Percentiles rank a stretch among this genome's conserved stretches.
phyloP scores from a whole-genome alignment of 2,888 invertebrate species.

The Dendrolimus pini region DNA sequence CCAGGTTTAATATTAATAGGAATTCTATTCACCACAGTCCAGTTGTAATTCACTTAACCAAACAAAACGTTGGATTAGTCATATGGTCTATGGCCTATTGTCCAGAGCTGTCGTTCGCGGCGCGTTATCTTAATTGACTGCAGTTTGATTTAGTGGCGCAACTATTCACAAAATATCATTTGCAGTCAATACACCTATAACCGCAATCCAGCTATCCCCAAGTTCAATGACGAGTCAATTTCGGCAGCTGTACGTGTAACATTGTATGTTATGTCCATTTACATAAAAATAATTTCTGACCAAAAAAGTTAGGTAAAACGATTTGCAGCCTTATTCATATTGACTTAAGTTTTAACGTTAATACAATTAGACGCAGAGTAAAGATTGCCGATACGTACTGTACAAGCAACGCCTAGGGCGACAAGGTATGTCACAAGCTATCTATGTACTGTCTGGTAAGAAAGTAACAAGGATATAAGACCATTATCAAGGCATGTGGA shows the following conservation, averaged over 20 bases:
- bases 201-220: constrained; percentile 13
- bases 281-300: not conserved
- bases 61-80: constrained; percentile 69
- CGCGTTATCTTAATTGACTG: constrained; percentile 74
- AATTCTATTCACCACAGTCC: constrained; percentile 42
- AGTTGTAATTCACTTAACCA: constrained; percentile 59
- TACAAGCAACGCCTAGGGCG: constrained; percentile 57
- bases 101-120: constrained; percentile 58
- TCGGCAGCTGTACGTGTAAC: constrained; percentile 25
- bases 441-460: constrained; percentile 54
- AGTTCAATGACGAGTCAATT: constrained; percentile 23
- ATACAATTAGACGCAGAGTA: not conserved
- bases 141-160: constrained; percentile 68
- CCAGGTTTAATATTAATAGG: constrained; percentile 33
- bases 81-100: constrained; percentile 53
- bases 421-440: constrained; percentile 62
- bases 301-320: too few relatives aligned
- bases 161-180: constrained; percentile 34
- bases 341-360: too few relatives aligned
- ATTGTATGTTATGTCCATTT: constrained; percentile 22
- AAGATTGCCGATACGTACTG: constrained; percentile 37
- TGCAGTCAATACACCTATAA: constrained; percentile 17
- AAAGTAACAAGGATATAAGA: constrained; percentile 70
- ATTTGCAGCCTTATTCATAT: too few relatives aligned
- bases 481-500: constrained; percentile 46